These are phyloP conservation scores for Protosalanx chinensis DNA, from an alignment of 2,797 vertebrate genomes.

Conservation along the genomic window DNA sequence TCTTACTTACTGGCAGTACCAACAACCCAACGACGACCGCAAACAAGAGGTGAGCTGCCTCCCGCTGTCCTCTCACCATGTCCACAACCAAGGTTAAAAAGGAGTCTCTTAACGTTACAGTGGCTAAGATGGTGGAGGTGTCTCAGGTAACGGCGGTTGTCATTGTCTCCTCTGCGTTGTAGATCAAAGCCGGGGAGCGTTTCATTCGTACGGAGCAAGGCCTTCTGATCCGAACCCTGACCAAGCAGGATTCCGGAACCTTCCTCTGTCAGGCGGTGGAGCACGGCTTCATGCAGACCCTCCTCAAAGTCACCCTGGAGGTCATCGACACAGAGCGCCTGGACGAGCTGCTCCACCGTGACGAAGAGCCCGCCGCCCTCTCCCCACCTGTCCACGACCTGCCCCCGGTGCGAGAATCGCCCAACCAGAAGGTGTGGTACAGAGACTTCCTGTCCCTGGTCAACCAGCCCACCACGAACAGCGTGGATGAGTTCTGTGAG, in stretches of 20 bases:
- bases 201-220: conserved; percentile 91
- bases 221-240: conserved; percentile 86
- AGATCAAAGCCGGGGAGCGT: conserved; percentile 86
- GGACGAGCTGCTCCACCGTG: conserved; percentile 88
- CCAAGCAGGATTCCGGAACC: conserved; percentile 83
- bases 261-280: conserved; percentile 95
- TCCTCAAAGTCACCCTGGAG: conserved; percentile 90
- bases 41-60: conserved; percentile 83
- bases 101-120: not conserved
- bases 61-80: not conserved
- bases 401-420: conserved; percentile 73
- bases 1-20: conserved; percentile 91
- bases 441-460: conserved; percentile 97
- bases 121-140: not conserved
- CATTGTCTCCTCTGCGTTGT: conserved; percentile 16
- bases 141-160: not conserved
- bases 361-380: conserved; percentile 72
- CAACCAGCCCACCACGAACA: conserved; percentile 93
- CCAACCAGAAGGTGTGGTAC: conserved; percentile 94
- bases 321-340: conserved; percentile 90
- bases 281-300: conserved; percentile 94
- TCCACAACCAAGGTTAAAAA: not conserved
- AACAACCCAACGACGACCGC: conserved; percentile 80
- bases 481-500: conserved; percentile 97
- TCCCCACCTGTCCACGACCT: conserved; percentile 74